Conservation (phyloP, 2,797 vertebrate species). For the Hippocampus kuda region DNA sequence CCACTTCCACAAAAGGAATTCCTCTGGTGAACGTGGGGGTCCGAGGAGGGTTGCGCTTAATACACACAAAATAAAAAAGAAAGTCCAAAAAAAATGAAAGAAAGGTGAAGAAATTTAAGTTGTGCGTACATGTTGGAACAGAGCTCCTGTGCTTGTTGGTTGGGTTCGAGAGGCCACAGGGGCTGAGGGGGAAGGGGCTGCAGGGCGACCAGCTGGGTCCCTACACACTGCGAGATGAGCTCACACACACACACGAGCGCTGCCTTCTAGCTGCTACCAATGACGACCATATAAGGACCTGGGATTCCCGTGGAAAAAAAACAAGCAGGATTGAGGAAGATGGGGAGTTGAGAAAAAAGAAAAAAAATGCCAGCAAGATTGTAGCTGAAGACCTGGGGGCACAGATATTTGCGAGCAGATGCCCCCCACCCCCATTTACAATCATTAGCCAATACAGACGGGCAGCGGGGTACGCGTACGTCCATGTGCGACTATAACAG, state of each 20-base stretch:
- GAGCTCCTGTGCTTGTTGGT: constrained; percentile 67
- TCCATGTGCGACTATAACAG: constrained; percentile 36
- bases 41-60: background rate
- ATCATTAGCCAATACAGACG: background rate
- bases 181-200: constrained; percentile 64
- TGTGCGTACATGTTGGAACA: constrained; percentile 16
- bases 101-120: constrained; percentile 20
- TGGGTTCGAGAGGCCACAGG: constrained; percentile 60
- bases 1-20: constrained; percentile 80
- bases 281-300: constrained; percentile 87
- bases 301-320: constrained; percentile 84
- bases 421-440: background rate
- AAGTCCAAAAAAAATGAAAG: background rate
- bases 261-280: constrained; percentile 56
- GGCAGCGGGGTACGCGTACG: background rate
- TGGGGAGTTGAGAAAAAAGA: constrained; percentile 19
- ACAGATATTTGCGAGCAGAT: background rate
- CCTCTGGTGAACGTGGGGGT: constrained; percentile 40
- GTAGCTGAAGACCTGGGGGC: constrained; percentile 16
- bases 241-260: constrained; percentile 61
- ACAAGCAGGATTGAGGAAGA: constrained; percentile 47
- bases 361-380: constrained; percentile 23
- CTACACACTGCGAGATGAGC: constrained; percentile 52
- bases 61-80: background rate
- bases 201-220: constrained; percentile 68